A percentile compares a stretch with the other conserved stretches of the same genome.
Evolutionary conservation across 2,797 vertebrate genomes (phyloP).

Genomic region (Octomys mimax): DNA sequence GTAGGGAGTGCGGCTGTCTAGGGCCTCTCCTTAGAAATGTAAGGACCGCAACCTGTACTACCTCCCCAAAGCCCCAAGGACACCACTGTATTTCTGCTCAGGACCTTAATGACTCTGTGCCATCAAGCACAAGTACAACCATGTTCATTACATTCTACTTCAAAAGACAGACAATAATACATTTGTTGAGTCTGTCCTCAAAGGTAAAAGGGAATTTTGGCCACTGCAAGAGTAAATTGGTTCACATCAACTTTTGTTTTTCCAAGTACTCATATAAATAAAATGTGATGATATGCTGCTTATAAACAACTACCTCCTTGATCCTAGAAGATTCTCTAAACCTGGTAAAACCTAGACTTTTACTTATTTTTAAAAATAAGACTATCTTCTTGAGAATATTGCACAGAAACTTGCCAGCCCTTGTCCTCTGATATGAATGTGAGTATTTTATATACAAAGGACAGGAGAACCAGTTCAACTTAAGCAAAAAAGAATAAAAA

Average conservation of each 20-base stretch:
- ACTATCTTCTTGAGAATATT: background rate
- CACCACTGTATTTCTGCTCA: background rate
- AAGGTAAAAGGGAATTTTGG: background rate
- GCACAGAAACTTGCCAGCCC: constrained; percentile 14
- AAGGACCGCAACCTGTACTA: background rate
- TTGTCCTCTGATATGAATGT: background rate
- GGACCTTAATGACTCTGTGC: background rate
- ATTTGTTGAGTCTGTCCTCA: background rate
- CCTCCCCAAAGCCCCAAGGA: background rate
- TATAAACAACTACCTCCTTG: background rate
- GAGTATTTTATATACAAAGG: constrained; percentile 33
- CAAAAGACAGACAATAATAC: background rate
- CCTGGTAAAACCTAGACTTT: background rate
- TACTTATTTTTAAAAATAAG: background rate
- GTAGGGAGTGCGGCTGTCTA: background rate
- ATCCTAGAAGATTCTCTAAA: background rate
- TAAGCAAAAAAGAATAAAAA: background rate
- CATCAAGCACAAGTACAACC: background rate
- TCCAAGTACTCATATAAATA: background rate
- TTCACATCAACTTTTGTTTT: background rate
- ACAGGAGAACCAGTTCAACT: background rate
- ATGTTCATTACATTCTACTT: background rate
- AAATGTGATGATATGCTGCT: background rate
- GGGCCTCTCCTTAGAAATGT: background rate
- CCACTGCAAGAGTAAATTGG: constrained; percentile 13